A percentile compares a stretch with the other conserved stretches of the same genome.
Evolutionary conservation across 2,888 invertebrate genomes (phyloP).

Genomic region (Sphinx pinastri): DNA sequence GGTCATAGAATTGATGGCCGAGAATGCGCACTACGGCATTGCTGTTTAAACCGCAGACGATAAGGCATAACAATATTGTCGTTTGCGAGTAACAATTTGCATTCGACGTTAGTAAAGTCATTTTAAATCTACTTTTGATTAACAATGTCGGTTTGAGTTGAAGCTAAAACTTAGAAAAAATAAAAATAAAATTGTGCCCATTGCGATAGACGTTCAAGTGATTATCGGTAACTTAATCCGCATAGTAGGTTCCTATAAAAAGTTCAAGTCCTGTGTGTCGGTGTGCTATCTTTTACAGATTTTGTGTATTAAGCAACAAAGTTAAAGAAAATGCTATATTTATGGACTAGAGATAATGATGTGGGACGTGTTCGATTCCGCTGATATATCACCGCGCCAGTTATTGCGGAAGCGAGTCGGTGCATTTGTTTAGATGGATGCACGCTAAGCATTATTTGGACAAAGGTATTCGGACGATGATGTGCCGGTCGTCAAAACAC

Average conservation of each 20-base stretch:
- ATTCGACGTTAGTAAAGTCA: not conserved
- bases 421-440: constrained; percentile 28
- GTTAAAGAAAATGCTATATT: no score
- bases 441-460: constrained; percentile 35
- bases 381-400: constrained; percentile 10
- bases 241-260: no score
- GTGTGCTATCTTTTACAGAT: no score
- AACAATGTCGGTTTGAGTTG: no score
- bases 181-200: no score
- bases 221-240: no score
- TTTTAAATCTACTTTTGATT: not conserved
- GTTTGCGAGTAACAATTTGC: not conserved
- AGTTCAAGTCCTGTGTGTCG: no score
- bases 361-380: not conserved
- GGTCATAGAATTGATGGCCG: constrained; percentile 13
- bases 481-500: constrained; percentile 57
- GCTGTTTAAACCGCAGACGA: constrained; percentile 8
- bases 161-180: no score
- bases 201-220: no score
- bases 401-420: constrained; percentile 23
- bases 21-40: constrained; percentile 29
- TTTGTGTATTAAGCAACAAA: no score
- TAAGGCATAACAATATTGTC: not conserved
- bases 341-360: no score
- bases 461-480: constrained; percentile 45